A percentile compares a stretch with the other conserved stretches of the same genome.
Evolutionary conservation across 2,797 vertebrate genomes (phyloP).

Genomic region (Anabacerthia variegaticeps): DNA sequence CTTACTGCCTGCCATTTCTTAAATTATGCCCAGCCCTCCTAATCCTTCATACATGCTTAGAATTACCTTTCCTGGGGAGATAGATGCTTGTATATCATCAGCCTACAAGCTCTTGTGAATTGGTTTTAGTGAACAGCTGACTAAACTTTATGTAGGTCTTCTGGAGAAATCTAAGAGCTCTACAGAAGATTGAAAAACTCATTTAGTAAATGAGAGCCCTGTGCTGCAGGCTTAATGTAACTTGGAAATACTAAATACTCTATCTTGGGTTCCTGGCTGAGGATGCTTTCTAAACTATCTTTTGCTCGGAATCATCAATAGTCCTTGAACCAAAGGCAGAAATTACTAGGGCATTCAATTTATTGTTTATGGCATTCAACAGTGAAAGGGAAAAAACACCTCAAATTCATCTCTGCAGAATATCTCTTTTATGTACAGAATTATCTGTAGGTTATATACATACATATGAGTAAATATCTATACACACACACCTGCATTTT

Average conservation of each 20-base stretch:
- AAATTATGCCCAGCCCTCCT: neutral
- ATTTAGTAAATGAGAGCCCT: neutral
- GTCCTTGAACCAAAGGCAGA: neutral
- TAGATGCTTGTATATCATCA: neutral
- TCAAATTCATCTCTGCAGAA: neutral
- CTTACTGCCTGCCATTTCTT: neutral
- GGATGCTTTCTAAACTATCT: neutral
- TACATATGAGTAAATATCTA: neutral
- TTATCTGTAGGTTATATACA: neutral
- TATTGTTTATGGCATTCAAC: neutral
- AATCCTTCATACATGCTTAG: neutral
- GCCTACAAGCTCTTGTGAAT: neutral
- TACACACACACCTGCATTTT: neutral
- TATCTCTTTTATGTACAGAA: neutral
- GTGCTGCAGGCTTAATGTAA: neutral
- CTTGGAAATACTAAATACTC: neutral
- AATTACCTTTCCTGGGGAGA: neutral
- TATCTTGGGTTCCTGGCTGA: neutral
- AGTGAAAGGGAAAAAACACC: neutral
- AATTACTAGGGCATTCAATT: neutral
- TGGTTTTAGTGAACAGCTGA: neutral
- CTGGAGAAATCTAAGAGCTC: neutral
- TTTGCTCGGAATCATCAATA: neutral
- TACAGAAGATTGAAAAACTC: neutral
- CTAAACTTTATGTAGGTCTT: neutral